Evolutionary conservation across 2,888 invertebrate species (phyloP), one percentile per base, ranked within the genome.

Genomic region (Cyclophora albipunctata): DNA sequence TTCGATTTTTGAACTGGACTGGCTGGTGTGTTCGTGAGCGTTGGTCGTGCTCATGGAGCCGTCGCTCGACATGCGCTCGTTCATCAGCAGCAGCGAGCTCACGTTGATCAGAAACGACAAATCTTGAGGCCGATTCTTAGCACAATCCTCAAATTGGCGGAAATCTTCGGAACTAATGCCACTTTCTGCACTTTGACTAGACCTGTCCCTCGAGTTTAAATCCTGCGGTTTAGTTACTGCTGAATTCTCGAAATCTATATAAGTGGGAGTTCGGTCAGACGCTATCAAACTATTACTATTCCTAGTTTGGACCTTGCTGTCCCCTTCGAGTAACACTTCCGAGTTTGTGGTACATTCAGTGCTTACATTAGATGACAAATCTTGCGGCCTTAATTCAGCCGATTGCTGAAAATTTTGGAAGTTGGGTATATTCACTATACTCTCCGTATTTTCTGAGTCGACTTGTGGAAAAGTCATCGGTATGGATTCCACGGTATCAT

Each of bases 231-330:
- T 81, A 33, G 60, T 50, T 2, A 64, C 51, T 3, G 74, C 84
- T 0, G 83, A 83, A 49, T 66, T 69, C 60, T 81, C 81, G 51
- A 85, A 83, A 58, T 81, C 83, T 2, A 78, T 72, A 60, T 81
- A 82, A 3, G 77, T 73, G 0, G 78, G 73, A 3, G 75, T 74
- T 37, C 68, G 67, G 34, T 76, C 73, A 3, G 69, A 60, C 0
- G 60, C 58, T 3, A 57, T 58, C 4, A 67, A 45, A 43, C 69
- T 73, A 33, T 73, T 73, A 53, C 71, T 75, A 52, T 62, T 71
- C 37, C 61, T 67, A 56, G 73, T 77, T 2, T 72, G 48, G 7
- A 68, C 70, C 43, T 67, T 71, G 52, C 67, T 73, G 7, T 78
- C 80, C 42, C 70, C 77, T 41, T 77, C 81, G 45, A 78, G 49